Percentiles rank a stretch among this genome's conserved stretches.
Evolutionary conservation across 2,888 invertebrate species (phyloP).

Genomic region (Allolobophora icterica): DNA sequence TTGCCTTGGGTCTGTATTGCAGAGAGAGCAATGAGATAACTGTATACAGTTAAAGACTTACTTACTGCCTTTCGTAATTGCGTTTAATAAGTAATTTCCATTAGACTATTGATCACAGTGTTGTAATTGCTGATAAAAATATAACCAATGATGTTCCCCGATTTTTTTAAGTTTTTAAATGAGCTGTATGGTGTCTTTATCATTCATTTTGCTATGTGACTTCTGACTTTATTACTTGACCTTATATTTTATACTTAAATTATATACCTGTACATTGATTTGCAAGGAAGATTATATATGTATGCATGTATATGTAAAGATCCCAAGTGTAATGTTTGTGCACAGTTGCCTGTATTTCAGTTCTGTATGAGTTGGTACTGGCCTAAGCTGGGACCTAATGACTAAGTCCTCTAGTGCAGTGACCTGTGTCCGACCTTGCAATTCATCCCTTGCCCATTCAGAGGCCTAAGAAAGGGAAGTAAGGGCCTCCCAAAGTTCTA

Average conservation of each 20-base stretch:
- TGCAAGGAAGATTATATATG: background rate
- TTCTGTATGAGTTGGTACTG: background rate
- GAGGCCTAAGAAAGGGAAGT: background rate
- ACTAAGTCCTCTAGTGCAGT: background rate
- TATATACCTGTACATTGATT: background rate
- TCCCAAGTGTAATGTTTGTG: background rate
- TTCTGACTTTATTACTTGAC: background rate
- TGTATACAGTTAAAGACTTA: too few relatives aligned
- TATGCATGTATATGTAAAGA: background rate
- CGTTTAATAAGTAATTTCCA: too few relatives aligned
- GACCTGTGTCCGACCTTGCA: background rate
- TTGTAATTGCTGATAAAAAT: too few relatives aligned
- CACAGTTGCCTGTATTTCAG: background rate
- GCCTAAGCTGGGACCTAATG: background rate
- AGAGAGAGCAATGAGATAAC: too few relatives aligned
- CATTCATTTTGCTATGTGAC: background rate
- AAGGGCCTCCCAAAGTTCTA: background rate
- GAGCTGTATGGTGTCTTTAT: background rate
- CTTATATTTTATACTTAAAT: background rate
- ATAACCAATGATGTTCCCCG: too few relatives aligned
- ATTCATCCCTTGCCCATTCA: background rate
- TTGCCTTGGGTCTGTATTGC: too few relatives aligned
- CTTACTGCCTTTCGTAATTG: too few relatives aligned
- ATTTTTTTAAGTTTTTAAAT: background rate
- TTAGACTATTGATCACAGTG: too few relatives aligned